Conservation (phyloP, 1,140 invertebrate species). For the Neelides sp. region DNA sequence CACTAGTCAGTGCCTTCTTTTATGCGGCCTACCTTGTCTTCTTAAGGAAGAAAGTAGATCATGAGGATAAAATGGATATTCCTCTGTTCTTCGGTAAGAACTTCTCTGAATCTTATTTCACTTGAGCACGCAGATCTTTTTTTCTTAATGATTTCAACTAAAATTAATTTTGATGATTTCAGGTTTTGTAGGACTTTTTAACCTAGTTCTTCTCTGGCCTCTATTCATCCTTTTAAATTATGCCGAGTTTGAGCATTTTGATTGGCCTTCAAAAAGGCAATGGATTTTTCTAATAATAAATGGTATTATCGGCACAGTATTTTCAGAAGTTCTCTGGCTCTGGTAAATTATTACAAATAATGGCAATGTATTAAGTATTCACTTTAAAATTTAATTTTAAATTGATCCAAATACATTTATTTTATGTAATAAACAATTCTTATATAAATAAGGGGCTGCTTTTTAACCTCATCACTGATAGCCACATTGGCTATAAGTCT, state of each 20-base stretch:
- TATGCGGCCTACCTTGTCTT: conserved; percentile 75
- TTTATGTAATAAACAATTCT: conserved; percentile 13
- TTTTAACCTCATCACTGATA: conserved; percentile 73
- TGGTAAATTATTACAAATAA: conserved; percentile 48
- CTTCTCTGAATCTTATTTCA: background rate
- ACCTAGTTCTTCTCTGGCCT: conserved; percentile 68
- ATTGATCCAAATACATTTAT: background rate
- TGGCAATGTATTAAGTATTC: background rate
- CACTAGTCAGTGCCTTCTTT: conserved; percentile 66
- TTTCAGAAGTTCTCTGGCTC: conserved; percentile 75
- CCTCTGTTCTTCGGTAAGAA: conserved; percentile 73
- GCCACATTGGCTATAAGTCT: conserved; percentile 68
- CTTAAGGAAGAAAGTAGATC: conserved; percentile 61
- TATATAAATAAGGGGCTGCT: conserved; percentile 57
- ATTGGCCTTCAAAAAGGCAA: conserved; percentile 64
- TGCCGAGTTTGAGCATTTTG: conserved; percentile 59
- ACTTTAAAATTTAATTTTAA: background rate
- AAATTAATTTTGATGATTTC: conserved; percentile 32
- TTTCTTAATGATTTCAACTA: conserved; percentile 3
- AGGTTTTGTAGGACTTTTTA: conserved; percentile 80
- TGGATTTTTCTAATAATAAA: conserved; percentile 65
- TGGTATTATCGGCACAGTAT: conserved; percentile 71
- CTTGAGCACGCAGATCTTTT: background rate
- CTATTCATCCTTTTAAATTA: conserved; percentile 72
- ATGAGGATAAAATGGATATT: conserved; percentile 77